Evolutionary conservation across 2,797 vertebrate genomes (phyloP).

Genomic region (Nasua narica): DNA sequence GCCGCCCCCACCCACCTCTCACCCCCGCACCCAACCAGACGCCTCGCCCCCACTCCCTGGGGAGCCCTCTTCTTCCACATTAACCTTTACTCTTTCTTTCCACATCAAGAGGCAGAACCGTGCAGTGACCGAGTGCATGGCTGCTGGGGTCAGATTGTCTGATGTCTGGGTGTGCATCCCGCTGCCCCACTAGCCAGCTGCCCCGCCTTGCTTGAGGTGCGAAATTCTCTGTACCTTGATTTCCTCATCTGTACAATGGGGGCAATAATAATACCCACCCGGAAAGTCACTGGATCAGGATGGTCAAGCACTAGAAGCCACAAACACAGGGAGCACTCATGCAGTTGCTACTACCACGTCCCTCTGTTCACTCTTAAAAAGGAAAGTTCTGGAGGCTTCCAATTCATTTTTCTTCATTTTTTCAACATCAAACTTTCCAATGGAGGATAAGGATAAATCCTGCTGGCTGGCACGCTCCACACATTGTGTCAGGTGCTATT

Average conservation of each 20-base stretch:
- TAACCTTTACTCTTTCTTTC: background rate
- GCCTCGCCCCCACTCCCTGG: background rate
- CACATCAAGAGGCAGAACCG: constrained; percentile 12
- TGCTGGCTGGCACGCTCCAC: background rate
- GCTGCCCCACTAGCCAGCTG: background rate
- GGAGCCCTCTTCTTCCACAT: background rate
- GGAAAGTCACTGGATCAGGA: background rate
- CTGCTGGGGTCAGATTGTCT: background rate
- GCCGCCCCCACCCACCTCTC: too few relatives aligned
- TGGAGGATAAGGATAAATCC: background rate
- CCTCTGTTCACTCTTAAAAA: background rate
- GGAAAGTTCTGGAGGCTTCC: background rate
- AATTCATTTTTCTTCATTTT: background rate
- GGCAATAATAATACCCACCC: background rate
- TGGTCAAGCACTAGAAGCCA: too few relatives aligned
- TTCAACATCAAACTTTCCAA: background rate
- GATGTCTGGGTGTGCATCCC: background rate
- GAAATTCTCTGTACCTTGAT: background rate
- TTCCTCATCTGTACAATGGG: background rate
- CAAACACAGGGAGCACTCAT: background rate
- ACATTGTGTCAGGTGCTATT: background rate
- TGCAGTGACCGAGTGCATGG: background rate
- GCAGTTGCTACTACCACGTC: background rate
- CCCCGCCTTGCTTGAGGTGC: background rate
- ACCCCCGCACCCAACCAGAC: background rate